Base-by-base conservation (phyloP, 2,113 vertebrate species). In the Pedetes capensis region DNA sequence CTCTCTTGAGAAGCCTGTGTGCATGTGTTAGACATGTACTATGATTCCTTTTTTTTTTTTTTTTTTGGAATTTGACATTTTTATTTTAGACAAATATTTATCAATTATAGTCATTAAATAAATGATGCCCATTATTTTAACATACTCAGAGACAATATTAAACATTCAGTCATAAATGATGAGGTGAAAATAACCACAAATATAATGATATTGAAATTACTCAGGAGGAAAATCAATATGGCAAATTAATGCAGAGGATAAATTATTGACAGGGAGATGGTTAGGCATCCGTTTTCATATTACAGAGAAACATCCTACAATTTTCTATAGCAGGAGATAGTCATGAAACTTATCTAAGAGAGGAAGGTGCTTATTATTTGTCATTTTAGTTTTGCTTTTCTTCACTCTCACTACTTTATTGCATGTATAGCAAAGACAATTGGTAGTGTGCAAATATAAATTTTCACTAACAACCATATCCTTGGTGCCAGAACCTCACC, bases 171-270 rank as follows among this genome's bases (percentile, higher is more conserved):
- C 95, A 92, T 49, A 81, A 92, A 93, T 5, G 81, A 34, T 29
- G 6, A 87, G 37, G 2, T 92, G 37, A 92, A 89, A 93, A 86
- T 91, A 86, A 80, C 27, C 3, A 71, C 23, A 93, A 85, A 61
- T 71, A 83, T 66, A 93, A 94, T 87, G 16, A 79, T 49, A 95
- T 74, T 13, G 44, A 81, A 92, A 82, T 90, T 85, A 42, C 10
- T 92, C 42, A 92, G 12, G 47, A 89, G n/a, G 61, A 95, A 96
- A 96, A 79, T 95, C 92, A 96, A 39, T 79, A 87, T 79, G 25
- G 14, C 8, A 88, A 90, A 84, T n/a, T 87, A 87, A 29, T 74
- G 51, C 72, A 90, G 20, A 2, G 34, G 4, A 39, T 72, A 87
- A 75, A 8, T 74, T 86, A 57, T 69, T 8, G 13, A n/a, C 76